A percentile compares a stretch with the other conserved stretches of the same genome.
These are phyloP conservation scores for Sinella curviseta DNA, from an alignment of 1,140 invertebrate species.

Conservation along the genomic window DNA sequence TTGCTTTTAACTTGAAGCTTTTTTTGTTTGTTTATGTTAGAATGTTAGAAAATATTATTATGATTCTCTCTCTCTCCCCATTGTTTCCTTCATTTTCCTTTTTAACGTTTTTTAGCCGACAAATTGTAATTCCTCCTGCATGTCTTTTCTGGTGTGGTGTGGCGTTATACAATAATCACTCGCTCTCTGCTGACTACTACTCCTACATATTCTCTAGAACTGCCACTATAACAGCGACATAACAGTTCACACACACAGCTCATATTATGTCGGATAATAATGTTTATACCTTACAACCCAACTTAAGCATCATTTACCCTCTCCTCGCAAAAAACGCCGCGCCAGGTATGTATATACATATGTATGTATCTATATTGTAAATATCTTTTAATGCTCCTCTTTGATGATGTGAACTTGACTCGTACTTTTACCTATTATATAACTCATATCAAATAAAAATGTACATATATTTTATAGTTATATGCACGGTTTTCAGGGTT, in stretches of 20 bases:
- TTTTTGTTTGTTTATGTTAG: constrained; percentile 26
- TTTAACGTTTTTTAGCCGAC: constrained; percentile 6
- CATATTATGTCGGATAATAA: neutral
- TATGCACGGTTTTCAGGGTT: neutral
- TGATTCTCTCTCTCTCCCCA: neutral
- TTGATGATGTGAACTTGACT: too few relatives aligned
- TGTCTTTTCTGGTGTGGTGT: constrained; percentile 2
- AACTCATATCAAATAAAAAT: neutral
- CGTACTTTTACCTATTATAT: neutral
- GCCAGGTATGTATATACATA: neutral
- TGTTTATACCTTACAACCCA: neutral
- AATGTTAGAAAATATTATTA: constrained; percentile 20
- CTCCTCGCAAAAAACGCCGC: too few relatives aligned
- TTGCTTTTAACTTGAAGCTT: neutral
- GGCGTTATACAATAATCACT: constrained; percentile 10
- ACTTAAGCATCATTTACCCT: neutral
- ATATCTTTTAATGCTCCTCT: too few relatives aligned
- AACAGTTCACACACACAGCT: neutral
- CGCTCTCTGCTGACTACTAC: neutral
- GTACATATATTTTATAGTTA: neutral
- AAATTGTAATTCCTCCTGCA: constrained; percentile 23
- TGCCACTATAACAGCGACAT: too few relatives aligned
- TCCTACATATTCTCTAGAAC: too few relatives aligned
- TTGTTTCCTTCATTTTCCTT: constrained; percentile 22
- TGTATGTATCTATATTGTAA: too few relatives aligned